Evolutionary conservation across 2,113 vertebrate species (phyloP).

Genomic region (Anseranas semipalmata): DNA sequence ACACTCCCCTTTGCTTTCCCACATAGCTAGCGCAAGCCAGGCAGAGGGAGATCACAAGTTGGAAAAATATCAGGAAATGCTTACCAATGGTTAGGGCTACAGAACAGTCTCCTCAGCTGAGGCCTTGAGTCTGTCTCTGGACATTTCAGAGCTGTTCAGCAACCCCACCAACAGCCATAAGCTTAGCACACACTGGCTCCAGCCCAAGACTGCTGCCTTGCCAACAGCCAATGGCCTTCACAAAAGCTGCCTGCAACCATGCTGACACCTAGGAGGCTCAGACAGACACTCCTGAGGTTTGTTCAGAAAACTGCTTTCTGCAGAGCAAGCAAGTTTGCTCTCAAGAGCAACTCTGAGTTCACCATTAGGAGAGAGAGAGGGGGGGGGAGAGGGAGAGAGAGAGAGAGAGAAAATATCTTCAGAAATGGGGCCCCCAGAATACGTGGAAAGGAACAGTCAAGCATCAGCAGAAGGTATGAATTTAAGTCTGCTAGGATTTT

Average conservation of each 20-base stretch:
- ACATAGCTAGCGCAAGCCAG: background rate
- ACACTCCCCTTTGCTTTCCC: background rate
- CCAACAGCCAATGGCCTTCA: background rate
- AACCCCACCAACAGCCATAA: background rate
- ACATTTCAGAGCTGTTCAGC: background rate
- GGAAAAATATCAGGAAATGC: background rate
- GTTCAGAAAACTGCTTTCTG: background rate
- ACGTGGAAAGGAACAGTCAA: background rate
- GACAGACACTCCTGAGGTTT: background rate
- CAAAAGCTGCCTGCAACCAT: background rate
- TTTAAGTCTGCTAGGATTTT: background rate
- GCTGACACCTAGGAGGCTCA: background rate
- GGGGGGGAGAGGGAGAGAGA: too few species aligned
- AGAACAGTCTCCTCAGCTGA: background rate
- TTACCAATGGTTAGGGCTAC: background rate
- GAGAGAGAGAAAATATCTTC: background rate
- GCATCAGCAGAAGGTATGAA: background rate
- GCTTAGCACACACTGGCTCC: background rate
- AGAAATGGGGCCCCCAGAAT: background rate
- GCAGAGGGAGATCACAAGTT: background rate
- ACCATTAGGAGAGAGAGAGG: background rate
- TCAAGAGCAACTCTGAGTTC: background rate
- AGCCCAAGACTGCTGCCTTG: background rate
- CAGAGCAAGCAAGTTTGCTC: background rate
- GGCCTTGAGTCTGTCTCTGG: background rate